phyloP scores from a whole-genome alignment of 2,888 invertebrate species.

The Dioctria rufipes region DNA sequence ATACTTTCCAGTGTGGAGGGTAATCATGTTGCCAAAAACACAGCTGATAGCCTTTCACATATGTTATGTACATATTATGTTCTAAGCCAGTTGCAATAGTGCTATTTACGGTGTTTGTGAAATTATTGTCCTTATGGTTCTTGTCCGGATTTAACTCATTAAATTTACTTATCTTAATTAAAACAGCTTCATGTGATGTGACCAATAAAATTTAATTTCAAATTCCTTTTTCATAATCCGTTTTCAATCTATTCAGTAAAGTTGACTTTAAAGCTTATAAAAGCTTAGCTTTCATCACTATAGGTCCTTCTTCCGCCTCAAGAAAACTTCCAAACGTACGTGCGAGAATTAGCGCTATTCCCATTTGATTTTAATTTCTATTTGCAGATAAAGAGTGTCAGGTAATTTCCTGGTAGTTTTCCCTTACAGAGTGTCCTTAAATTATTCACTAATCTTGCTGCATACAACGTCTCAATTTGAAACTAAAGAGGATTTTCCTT shows the following conservation, averaged over 20 bases:
- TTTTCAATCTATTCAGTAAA: neutral
- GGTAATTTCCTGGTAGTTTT: neutral
- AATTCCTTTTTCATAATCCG: neutral
- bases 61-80: no score
- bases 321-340: neutral
- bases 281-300: neutral
- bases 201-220: neutral
- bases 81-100: no score
- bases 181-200: no score
- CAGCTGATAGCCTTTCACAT: no score
- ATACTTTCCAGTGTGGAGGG: no score
- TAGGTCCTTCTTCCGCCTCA: neutral
- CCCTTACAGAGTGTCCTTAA: neutral
- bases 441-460: neutral
- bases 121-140: no score
- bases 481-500: neutral
- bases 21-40: no score
- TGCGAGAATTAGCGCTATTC: neutral
- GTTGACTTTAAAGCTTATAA: neutral
- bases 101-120: no score
- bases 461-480: neutral
- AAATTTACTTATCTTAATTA: no score
- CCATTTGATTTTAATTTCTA: neutral
- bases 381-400: neutral
- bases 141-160: no score